Evolutionary conservation across 2,888 invertebrate species (phyloP), one percentile per base, ranked within the genome.

Genomic region (Protodeltote pygarga): DNA sequence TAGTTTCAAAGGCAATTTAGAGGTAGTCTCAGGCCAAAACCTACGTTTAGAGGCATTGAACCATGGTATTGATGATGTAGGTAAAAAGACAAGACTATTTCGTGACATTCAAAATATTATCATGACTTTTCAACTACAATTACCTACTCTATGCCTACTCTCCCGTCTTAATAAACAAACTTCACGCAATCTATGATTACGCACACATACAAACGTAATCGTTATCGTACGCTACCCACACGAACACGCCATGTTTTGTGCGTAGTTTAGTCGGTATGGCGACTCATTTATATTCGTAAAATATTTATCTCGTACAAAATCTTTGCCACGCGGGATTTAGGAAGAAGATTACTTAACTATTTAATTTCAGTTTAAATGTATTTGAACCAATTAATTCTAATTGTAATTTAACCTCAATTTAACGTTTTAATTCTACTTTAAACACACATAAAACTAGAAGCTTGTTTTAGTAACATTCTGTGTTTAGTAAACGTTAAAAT

Each of bases 181-280:
- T 51, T 47, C 44, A 41, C 44, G 50, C 53, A 66, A 48, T 81
- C 80, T 75, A 55, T 78, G 80, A 25, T 50, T 21, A 65, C 75
- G 11, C 74, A 73, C 74, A 74, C 75, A 67, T 8, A 1, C 11
- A 24, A 9, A 23, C 6, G 13, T 51, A 53, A 32, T 51, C 57
- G 54, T 55, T 71, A 69, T 70, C 67, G 31, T 46, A 63, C 21
- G 8, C 10, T 9, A 70, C 61, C 19, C 69, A 66, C 68, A 69
- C 65, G 31, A 23, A 27, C 29, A 40, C 11, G 38, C 54, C 28
- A 9, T 10, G 21, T 50, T 78, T 75, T 75, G 72, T 85, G 84
- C 84, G 84, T 81, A 83, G 83, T 85, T 77, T 58, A 62, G 45
- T 10, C 32, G 68, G 69, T 57, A 62, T 63, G 58, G 59, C 60